Evolutionary conservation across 2,797 vertebrate genomes (phyloP).

Genomic region (Aldrovandia affinis): DNA sequence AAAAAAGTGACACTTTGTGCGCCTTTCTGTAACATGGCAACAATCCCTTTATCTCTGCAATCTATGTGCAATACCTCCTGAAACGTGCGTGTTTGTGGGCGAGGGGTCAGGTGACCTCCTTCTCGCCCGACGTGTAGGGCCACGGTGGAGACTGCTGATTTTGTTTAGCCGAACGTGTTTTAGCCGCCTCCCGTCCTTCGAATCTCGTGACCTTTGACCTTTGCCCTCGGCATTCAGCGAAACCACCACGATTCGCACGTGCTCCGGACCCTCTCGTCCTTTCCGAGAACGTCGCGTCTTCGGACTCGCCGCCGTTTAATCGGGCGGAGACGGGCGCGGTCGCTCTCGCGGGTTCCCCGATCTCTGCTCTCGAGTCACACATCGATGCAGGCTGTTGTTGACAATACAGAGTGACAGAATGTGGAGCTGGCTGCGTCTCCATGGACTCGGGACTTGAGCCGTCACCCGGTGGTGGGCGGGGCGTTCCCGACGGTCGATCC

Average conservation of each 20-base stretch:
- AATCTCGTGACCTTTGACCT: neutral
- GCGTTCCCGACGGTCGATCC: too few species aligned
- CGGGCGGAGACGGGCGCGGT: too few species aligned
- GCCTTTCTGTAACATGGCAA: slow-evolving; percentile 73
- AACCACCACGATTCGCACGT: too few species aligned
- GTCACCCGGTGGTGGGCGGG: neutral
- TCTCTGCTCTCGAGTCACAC: neutral
- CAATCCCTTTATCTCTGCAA: slow-evolving; percentile 78
- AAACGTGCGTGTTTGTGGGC: slow-evolving; percentile 50
- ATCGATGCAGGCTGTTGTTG: neutral
- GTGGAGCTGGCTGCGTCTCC: neutral
- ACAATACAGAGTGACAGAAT: too few species aligned
- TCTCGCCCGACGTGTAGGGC: slow-evolving; percentile 37
- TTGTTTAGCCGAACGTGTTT: slow-evolving; percentile 36
- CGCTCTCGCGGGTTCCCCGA: too few species aligned
- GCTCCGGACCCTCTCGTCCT: neutral
- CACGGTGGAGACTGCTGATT: slow-evolving; percentile 30
- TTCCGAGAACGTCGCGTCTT: neutral
- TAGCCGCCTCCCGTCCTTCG: neutral
- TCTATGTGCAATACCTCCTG: slow-evolving; percentile 77
- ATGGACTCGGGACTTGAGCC: slow-evolving; percentile 6
- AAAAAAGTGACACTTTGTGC: slow-evolving; percentile 59
- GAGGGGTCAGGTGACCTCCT: slow-evolving; percentile 11
- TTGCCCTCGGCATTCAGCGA: too few species aligned
- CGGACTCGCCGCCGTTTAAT: neutral